Conservation (phyloP, 2,113 vertebrate genomes). For the Tachuris rubrigastra region DNA sequence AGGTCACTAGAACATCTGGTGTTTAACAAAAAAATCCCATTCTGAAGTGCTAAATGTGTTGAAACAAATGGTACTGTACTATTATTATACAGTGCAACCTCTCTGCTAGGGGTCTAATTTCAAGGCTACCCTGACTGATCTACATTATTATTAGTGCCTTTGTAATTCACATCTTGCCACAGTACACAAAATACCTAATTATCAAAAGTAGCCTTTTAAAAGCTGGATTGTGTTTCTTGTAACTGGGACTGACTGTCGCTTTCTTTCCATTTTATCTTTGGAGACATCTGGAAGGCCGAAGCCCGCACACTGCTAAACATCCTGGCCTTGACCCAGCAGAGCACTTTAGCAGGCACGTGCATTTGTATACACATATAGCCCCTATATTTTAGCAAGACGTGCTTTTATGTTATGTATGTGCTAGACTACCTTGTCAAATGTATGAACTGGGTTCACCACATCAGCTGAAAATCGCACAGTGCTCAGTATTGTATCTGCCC, state of each 20-base stretch:
- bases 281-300: not conserved
- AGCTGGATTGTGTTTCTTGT: not conserved
- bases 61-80: conserved; percentile 54
- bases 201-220: conserved; percentile 20
- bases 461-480: rapidly evolving
- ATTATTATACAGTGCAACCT: conserved; percentile 29
- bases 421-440: not conserved
- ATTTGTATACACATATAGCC: not conserved
- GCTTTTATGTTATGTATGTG: not conserved
- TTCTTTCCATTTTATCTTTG: not conserved
- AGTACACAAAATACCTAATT: conserved; percentile 39
- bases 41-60: conserved; percentile 49
- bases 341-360: not conserved
- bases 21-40: conserved; percentile 28
- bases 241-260: not conserved
- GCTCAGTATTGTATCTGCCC: not conserved
- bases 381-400: not conserved
- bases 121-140: conserved; percentile 47
- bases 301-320: not conserved
- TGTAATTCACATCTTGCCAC: conserved; percentile 10
- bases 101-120: conserved; percentile 60
- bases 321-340: not conserved
- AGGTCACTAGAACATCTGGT: conserved; percentile 22
- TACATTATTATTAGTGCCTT: conserved; percentile 24
- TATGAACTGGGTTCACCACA: not conserved